phyloP scores from a whole-genome alignment of 2,113 vertebrate species.

The Leucopternis melanops region DNA sequence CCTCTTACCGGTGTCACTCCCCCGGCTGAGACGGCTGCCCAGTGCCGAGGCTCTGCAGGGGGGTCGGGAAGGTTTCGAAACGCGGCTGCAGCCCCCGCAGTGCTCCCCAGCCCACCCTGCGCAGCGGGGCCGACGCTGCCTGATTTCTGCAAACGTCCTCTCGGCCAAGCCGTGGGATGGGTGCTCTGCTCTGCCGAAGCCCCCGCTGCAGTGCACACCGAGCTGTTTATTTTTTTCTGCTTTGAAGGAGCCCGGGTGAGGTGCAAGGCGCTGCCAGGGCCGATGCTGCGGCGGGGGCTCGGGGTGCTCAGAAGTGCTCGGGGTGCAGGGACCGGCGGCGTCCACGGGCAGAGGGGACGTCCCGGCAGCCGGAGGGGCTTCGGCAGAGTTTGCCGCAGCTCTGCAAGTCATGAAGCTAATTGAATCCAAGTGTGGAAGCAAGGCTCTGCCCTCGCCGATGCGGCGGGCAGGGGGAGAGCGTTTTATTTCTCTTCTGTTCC shows the following conservation, averaged over 20 bases:
- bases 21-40: neutral
- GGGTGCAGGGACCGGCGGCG: rapidly evolving
- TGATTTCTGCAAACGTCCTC: rapidly evolving
- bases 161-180: neutral
- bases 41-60: neutral
- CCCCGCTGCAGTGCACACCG: rapidly evolving
- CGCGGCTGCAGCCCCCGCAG: neutral
- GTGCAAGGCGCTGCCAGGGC: neutral
- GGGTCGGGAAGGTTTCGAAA: neutral
- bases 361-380: neutral
- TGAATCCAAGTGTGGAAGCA: slow-evolving; percentile 14
- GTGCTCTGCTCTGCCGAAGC: rapidly evolving
- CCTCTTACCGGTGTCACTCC: neutral
- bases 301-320: neutral
- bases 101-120: neutral
- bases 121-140: neutral
- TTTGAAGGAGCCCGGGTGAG: neutral
- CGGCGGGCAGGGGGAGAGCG: neutral
- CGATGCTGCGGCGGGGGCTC: rapidly evolving
- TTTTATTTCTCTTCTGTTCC: slow-evolving; percentile 22
- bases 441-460: neutral
- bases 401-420: neutral
- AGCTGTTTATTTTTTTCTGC: neutral
- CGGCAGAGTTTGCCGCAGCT: neutral
- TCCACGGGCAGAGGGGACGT: neutral